Evolutionary conservation across 1,140 invertebrate genomes (phyloP), one percentile per base, ranked within the genome.

Genomic region (Bombus difficillimus): DNA sequence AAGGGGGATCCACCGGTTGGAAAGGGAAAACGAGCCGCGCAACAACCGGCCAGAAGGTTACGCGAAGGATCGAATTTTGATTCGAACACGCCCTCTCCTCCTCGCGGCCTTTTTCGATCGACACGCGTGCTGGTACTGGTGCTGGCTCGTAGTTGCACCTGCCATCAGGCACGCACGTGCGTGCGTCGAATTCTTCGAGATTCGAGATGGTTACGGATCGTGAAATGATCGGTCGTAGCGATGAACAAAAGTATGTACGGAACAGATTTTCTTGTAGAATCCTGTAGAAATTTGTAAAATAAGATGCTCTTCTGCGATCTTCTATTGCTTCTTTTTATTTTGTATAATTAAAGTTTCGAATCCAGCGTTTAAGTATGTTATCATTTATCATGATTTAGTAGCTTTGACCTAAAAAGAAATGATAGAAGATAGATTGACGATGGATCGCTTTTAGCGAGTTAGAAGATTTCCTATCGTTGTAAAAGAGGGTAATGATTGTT

Each of bases 41-140:
- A 64, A 53, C 59, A 47, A 47, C 73, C 25, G 32, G 81, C 10
- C 28, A 72, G 57, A 62, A 71, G 59, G 68, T 71, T 71, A 79
- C 75, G 76, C 76, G 76, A 43, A 81, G 73, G 83, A 85, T 85
- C 78, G 83, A 85, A 81, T 85, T 85, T 74, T 85, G 57, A 74
- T 81, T 85, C 78, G 59, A 22, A 5, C 71, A 66, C 43, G 43
- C 57, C 79, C 39, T 15, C 32, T 22, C 3, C 79, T 39, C 57
- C 32, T 75, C 71, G 18, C 43, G 25, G 41, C 34, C 3, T 64
- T 43, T n/a, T 47, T 77, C 66, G 66, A 80, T 77, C 81, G 68
- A 37, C 59, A 41, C 47, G 72, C 59, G 66, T 39, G 37, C 28
- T 18, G 41, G 76, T 28, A 72, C 25, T 34, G 6, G 76, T 32